phyloP scores from a whole-genome alignment of 1,140 invertebrate species.

The Teleopsis dalmanni region DNA sequence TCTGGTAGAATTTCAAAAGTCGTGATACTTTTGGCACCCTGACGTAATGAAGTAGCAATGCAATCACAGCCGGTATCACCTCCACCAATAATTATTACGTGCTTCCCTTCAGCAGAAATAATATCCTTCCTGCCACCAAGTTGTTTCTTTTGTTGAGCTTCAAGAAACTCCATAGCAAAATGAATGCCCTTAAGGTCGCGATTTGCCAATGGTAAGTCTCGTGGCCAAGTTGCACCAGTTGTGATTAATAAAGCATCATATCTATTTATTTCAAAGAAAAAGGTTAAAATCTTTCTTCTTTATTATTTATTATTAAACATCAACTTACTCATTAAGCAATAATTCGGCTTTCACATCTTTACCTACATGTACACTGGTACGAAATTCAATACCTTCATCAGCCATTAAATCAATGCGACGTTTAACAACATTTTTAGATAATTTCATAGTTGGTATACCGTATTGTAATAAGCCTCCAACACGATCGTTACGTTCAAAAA shows the following conservation, averaged over 20 bases:
- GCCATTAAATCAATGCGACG: constrained; percentile 79
- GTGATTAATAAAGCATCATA: constrained; percentile 87
- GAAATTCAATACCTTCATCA: constrained; percentile 87
- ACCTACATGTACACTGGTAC: constrained; percentile 84
- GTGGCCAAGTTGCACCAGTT: constrained; percentile 92
- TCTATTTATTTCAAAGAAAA: constrained; percentile 17
- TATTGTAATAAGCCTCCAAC: constrained; percentile 93
- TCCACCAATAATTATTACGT: constrained; percentile 95
- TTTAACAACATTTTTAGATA: constrained; percentile 87
- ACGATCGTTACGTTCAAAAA: constrained; percentile 94
- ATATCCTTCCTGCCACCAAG: constrained; percentile 55
- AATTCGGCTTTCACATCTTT: constrained; percentile 77
- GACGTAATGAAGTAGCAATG: constrained; percentile 92
- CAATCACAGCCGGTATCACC: constrained; percentile 99
- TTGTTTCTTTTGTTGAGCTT: constrained; percentile 95
- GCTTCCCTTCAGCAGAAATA: constrained; percentile 82
- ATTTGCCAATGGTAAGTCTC: constrained; percentile 81
- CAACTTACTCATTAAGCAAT: constrained; percentile 49
- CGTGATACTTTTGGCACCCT: constrained; percentile 93
- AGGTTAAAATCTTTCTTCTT: constrained; percentile 1
- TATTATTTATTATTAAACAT: background rate
- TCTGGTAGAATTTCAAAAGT: constrained; percentile 96
- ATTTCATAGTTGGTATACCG: constrained; percentile 97
- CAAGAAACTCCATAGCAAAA: constrained; percentile 96
- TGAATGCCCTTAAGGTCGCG: constrained; percentile 80